Evolutionary conservation across 2,888 invertebrate genomes (phyloP).

Genomic region (Prosopocoilus inquinatus): DNA sequence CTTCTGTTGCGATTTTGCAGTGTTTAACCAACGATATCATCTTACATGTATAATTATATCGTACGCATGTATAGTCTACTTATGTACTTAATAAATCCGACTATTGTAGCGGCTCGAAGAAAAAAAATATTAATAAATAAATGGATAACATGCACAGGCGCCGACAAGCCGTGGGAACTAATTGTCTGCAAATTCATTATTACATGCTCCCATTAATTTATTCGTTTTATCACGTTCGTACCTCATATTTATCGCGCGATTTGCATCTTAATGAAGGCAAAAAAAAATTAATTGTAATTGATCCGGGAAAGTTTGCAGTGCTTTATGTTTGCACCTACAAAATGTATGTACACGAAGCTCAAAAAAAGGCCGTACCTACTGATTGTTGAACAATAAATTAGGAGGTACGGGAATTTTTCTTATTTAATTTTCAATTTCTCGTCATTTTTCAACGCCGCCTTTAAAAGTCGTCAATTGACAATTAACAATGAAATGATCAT

Average conservation of each 20-base stretch:
- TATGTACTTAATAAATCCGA: conserved; percentile 1
- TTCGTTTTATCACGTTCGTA: neutral
- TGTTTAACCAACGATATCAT: neutral
- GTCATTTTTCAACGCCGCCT: too few species aligned
- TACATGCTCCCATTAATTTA: conserved; percentile 22
- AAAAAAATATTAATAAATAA: neutral
- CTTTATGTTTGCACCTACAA: neutral
- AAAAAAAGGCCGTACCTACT: too few species aligned
- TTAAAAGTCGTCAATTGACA: too few species aligned
- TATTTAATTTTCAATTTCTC: too few species aligned
- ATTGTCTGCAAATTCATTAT: conserved; percentile 25
- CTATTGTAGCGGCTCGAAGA: neutral
- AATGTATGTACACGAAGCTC: too few species aligned
- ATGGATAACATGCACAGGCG: conserved; percentile 17
- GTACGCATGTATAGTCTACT: neutral
- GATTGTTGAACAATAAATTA: too few species aligned
- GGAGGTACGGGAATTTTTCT: too few species aligned
- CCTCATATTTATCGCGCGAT: conserved; percentile 11
- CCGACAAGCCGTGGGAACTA: conserved; percentile 30
- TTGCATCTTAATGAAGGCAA: conserved; percentile 3
- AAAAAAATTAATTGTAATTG: neutral
- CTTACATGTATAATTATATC: neutral
- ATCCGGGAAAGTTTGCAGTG: neutral
- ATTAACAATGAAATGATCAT: too few species aligned
- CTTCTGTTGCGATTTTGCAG: too few species aligned